Percentiles rank a stretch among this genome's conserved stretches.
Conservation (phyloP, 2,888 invertebrate species). For the Thysanoteuthis rhombus region DNA sequence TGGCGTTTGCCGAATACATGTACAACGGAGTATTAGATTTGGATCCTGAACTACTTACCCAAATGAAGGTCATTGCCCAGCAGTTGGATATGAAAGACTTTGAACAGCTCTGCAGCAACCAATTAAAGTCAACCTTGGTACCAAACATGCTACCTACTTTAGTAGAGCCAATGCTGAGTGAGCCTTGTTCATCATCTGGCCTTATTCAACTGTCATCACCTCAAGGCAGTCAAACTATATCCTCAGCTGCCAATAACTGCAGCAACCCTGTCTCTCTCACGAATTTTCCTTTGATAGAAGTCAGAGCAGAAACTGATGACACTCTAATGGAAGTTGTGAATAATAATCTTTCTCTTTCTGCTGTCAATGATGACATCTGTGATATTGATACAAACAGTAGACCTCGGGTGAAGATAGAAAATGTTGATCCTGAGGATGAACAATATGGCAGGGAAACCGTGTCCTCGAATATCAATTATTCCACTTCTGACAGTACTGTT, state of each 20-base stretch:
- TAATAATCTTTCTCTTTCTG: neutral
- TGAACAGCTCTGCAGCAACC: constrained; percentile 18
- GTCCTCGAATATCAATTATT: neutral
- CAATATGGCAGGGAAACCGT: neutral
- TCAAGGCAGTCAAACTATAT: neutral
- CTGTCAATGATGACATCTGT: neutral
- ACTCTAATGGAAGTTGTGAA: neutral
- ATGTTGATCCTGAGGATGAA: neutral
- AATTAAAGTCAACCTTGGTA: neutral
- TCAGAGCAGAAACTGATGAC: neutral
- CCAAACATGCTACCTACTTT: neutral
- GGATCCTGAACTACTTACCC: neutral
- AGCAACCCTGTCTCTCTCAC: neutral
- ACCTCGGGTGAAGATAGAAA: neutral
- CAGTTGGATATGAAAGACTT: constrained; percentile 21
- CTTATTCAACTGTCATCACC: neutral
- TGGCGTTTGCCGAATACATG: constrained; percentile 25
- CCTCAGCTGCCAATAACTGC: neutral
- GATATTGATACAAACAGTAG: neutral
- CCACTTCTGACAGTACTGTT: neutral
- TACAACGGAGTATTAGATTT: constrained; percentile 23
- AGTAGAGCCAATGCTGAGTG: neutral
- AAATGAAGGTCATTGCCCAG: neutral
- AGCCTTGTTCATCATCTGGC: constrained; percentile 20
- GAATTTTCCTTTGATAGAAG: neutral